Percentiles rank a stretch among this genome's conserved stretches.
phyloP scores from a whole-genome alignment of 2,113 vertebrate genomes.

The Acanthisitta chloris region DNA sequence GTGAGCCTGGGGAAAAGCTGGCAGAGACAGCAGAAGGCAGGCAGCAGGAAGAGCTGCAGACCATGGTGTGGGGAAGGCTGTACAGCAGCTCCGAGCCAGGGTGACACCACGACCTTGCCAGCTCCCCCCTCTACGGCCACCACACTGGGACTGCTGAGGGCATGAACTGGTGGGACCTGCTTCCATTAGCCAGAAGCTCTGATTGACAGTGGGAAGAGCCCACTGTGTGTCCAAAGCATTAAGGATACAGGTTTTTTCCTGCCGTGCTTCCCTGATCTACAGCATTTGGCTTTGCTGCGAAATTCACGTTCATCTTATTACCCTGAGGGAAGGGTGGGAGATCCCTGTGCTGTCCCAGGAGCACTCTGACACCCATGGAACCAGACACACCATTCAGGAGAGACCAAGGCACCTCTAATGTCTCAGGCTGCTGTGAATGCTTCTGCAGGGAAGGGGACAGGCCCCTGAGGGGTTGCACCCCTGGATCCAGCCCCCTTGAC shows the following conservation, averaged over 20 bases:
- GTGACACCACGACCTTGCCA: accelerated
- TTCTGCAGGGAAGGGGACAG: not conserved
- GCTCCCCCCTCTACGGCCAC: not conserved
- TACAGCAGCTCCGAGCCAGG: accelerated
- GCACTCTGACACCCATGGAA: not conserved
- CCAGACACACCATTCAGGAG: accelerated
- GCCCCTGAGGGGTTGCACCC: not conserved
- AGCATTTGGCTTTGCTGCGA: not conserved
- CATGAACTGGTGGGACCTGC: not conserved
- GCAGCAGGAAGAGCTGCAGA: not conserved
- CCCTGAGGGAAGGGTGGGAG: accelerated
- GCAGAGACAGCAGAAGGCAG: not conserved
- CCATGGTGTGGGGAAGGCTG: accelerated
- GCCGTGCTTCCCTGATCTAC: not conserved
- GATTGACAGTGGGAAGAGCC: not conserved
- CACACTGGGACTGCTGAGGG: not conserved
- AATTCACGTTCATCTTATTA: not conserved
- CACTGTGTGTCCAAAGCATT: not conserved
- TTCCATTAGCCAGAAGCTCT: not conserved
- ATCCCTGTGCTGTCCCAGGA: not conserved
- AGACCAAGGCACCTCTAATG: not conserved
- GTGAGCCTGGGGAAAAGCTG: accelerated
- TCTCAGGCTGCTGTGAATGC: not conserved
- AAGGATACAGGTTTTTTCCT: not conserved
- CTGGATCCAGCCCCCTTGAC: not conserved